Evolutionary conservation across 2,888 invertebrate species (phyloP), one percentile per base, ranked within the genome.

Genomic region (Ctenicera cuprea): DNA sequence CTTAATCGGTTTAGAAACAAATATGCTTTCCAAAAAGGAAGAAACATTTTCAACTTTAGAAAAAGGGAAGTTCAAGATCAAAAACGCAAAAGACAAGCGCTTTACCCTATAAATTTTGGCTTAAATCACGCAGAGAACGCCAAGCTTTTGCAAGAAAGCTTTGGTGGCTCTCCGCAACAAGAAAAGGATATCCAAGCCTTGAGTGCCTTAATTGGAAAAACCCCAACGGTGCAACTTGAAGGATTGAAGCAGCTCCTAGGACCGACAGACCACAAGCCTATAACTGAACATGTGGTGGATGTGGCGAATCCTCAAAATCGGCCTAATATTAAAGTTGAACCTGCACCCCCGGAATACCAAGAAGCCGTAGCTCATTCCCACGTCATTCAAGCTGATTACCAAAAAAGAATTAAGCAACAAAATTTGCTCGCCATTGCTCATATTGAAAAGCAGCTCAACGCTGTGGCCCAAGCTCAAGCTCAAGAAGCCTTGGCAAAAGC

Each of bases 221-320:
- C 87, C 0, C 89, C 89, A 0, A 85, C 85, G 7, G 86, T 87
- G 68, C 90, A 90, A 82, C 84, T 90, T 18, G 86, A 89, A 77
- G 90, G 89, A 0, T 82, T 90, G 0, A 87, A 88, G 50, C 87
- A 88, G 70, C 80, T 90, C 3, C 78, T 90, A 50, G 66, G 78
- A 20, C 57, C 16, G n/a, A 70, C 50, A 83, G 84, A 74, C 73
- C 82, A 20, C 41, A 77, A 41, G 77, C 89, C 89, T 0, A 88
- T 89, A 33, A 87, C 85, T 20, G 90, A 90, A 85, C 85, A 88
- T 45, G 79, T 87, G 1, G 84, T 87, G 45, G 89, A 89, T 69
- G 81, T 88, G 59, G 87, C 87, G 65, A 87, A 89, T 78, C 85
- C 87, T 0, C 81, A 80, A 67, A 67, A 26, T n/a, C 79, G 74